Conservation (phyloP, 1,140 invertebrate genomes). For the Plodia interpunctella region DNA sequence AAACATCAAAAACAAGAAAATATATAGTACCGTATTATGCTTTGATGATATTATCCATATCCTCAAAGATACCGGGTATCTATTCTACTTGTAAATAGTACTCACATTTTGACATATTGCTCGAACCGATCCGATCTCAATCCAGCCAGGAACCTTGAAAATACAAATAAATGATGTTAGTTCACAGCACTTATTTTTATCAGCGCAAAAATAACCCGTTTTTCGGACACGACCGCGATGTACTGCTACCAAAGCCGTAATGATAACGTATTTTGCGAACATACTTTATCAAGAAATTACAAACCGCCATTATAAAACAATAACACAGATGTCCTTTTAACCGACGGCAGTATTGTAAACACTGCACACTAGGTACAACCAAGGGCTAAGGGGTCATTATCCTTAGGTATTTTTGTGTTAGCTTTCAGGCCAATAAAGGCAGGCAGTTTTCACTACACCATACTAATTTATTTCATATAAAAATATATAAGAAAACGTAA, state of each 20-base stretch:
- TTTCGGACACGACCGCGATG: slow-evolving; percentile 16
- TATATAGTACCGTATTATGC: too few relatives aligned
- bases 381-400: neutral
- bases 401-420: neutral
- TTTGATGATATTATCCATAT: neutral
- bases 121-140: slow-evolving; percentile 1
- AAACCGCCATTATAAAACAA: neutral
- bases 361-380: neutral
- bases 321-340: slow-evolving; percentile 4
- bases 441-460: neutral
- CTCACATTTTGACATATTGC: slow-evolving; percentile 50
- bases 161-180: slow-evolving; percentile 16
- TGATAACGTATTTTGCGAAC: slow-evolving; percentile 12
- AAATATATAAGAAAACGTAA: too few relatives aligned
- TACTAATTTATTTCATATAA: neutral
- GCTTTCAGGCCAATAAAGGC: neutral
- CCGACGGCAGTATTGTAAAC: neutral
- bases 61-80: neutral
- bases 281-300: neutral
- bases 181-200: slow-evolving; percentile 6
- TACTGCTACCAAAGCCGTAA: slow-evolving; percentile 10
- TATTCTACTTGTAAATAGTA: slow-evolving; percentile 10
- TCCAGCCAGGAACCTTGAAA: slow-evolving; percentile 35
- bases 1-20: too few relatives aligned
- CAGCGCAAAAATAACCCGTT: slow-evolving; percentile 15